Base-by-base conservation (phyloP, 2,888 invertebrate species). In the Rhingia campestris region DNA sequence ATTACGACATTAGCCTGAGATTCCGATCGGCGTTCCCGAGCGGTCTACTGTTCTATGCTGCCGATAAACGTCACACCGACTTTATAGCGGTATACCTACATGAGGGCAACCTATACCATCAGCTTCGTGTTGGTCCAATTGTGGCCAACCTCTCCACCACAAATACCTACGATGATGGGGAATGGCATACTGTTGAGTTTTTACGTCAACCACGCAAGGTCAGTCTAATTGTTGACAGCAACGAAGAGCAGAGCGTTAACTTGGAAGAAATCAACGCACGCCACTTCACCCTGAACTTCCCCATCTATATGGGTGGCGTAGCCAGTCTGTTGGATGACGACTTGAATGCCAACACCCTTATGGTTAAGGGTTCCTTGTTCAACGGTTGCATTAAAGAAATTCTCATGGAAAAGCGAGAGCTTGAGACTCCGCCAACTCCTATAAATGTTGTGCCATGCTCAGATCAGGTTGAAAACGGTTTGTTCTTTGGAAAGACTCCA, bases 241-340 rank as follows among this genome's bases (percentile, higher is more conserved):
- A 70, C 0, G 89, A 90, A 58, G 67, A 84, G 0, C 77, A 86
- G 0, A 86, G 87, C 0, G 73, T 87, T 5, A 88, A 89, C 6
- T 93, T 97, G 0, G 96, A 95, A 88, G 93, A 93, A 4, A 93
- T 93, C 22, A 91, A 92, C 43, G 90, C 41, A 70, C 91, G 92
- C 10, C 92, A 92, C 0, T 92, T 96, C 4, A 93, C 94, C 63
- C 92, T 97, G 0, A 91, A 92, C 9, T 92, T 94, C 43, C 97
- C 97, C 0, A 95, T 95, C 88, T 97, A 94, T 90, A 93, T 97
- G 63, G 98, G 98, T 30, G 98, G 98, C 0, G 90, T 97, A n/a
- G 88, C 87, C n/a, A 88, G 86, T 39, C 88, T 86, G 9, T 91
- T 93, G 10, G 92, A 93, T 2, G 90, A 92, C 4, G 91, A 91